Percentiles rank a stretch among this genome's conserved stretches.
These are phyloP conservation scores for Tolmerus cingulatus DNA, from an alignment of 2,888 invertebrate species.

Conservation along the genomic window DNA sequence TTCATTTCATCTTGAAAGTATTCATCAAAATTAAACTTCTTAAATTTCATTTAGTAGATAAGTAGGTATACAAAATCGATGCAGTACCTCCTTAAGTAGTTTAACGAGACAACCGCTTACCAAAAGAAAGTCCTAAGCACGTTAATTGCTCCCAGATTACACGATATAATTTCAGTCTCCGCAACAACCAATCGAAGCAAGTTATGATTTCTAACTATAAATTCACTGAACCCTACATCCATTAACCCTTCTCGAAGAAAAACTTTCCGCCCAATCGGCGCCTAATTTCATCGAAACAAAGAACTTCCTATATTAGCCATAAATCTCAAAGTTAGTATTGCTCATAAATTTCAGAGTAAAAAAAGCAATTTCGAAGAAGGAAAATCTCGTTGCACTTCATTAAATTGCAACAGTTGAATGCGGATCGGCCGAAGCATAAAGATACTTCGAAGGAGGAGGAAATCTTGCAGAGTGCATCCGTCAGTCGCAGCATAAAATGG, in stretches of 20 bases:
- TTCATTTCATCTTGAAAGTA: too few relatives aligned
- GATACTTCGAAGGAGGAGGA: background rate
- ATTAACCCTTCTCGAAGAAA: background rate
- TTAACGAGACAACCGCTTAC: background rate
- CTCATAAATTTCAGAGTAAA: slow-evolving; percentile 3
- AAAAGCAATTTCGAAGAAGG: background rate
- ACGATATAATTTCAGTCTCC: too few relatives aligned
- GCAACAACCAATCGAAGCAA: background rate
- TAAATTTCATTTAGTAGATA: background rate
- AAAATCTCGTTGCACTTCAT: slow-evolving; percentile 34
- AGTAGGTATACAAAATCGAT: background rate
- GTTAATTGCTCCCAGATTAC: too few relatives aligned
- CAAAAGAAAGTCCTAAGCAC: background rate
- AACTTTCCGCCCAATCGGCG: background rate
- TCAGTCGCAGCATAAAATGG: background rate
- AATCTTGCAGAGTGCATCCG: background rate
- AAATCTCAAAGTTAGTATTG: background rate
- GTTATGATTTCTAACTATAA: background rate
- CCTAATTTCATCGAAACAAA: slow-evolving; percentile 11
- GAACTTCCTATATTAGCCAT: background rate
- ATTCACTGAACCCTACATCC: background rate
- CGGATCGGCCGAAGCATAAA: background rate
- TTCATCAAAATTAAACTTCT: too few relatives aligned
- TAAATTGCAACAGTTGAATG: slow-evolving; percentile 28
- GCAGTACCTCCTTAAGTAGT: background rate